Evolutionary conservation across 2,888 invertebrate genomes (phyloP), one percentile per base, ranked within the genome.

Genomic region (Perizoma flavofasciatum): DNA sequence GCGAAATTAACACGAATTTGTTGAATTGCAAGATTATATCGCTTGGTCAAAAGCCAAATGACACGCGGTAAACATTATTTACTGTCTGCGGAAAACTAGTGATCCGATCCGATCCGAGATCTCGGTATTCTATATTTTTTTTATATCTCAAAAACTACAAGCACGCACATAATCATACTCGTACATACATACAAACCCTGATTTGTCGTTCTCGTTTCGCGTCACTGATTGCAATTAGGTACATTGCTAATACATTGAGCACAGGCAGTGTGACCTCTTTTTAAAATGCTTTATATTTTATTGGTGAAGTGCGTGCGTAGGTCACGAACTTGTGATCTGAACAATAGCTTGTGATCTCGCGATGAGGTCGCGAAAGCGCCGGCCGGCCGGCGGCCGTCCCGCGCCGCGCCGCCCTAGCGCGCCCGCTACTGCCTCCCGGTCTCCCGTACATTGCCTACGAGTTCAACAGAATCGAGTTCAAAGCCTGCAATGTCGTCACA

Each of bases 371-470:
- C 46, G 9, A 22, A 9, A 22, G 32, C 55, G 60, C 64, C 63
- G 50, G 61, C 66, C 66, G 60, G 63, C 63, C 60, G n/a, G n/a
- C 65, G 52, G 60, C 53, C 60, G 58, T 62, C 59, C 56, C 71
- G 71, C 43, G 37, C 54, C 60, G 58, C 62, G 59, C 56, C 72
- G 72, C 43, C 55, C 44, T 43, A 11, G 9, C 44, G 70, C 68
- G 69, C 55, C 61, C 55, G 49, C 57, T 48, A 58, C 72, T 71
- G 68, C 71, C 73, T 73, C 74, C 69, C 66, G 44, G 63, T 68
- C 63, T 69, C 64, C 58, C 64, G 70, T 71, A 71, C 72, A 65
- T 65, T 61, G 52, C 63, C 67, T 69, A 70, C 69, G 71, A 72
- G 77, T 75, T 72, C 69, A 64, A 54, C 66, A 61, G 49, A 63